A percentile compares a stretch with the other conserved stretches of the same genome.
These are phyloP conservation scores for Holothuria glaberrima DNA, from an alignment of 35 echinoderm and acorn worm genomes.

Conservation along the genomic window DNA sequence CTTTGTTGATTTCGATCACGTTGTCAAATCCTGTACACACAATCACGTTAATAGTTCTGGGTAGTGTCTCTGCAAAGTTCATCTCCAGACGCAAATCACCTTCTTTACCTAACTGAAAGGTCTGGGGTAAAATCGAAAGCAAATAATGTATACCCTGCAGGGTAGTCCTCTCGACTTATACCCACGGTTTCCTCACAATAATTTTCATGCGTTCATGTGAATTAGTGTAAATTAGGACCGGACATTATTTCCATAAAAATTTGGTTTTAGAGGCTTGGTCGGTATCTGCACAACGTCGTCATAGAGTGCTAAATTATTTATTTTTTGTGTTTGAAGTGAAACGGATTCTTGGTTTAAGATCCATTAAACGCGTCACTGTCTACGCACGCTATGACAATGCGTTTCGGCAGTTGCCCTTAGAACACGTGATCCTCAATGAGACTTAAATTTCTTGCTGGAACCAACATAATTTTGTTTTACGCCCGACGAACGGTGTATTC, in stretches of 20 bases:
- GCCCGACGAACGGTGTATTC: conserved; percentile 65
- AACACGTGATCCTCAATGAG: conserved; percentile 68
- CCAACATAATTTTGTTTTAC: no score
- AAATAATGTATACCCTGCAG: no score
- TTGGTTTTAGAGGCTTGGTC: no score
- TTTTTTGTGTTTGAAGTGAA: no score
- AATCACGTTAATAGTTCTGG: background rate
- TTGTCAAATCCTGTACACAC: background rate
- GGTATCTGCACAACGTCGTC: no score
- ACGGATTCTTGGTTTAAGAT: conserved; percentile 51
- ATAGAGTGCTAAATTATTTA: no score
- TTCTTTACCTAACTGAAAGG: background rate
- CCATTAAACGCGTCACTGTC: conserved; percentile 67
- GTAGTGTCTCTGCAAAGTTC: background rate
- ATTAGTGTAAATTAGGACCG: no score
- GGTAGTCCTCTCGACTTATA: no score
- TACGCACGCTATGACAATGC: conserved; percentile 64
- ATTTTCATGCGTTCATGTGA: no score
- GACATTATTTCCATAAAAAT: no score
- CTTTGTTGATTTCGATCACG: background rate
- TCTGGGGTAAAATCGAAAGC: no score
- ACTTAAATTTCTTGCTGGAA: conserved; percentile 59
- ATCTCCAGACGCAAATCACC: background rate
- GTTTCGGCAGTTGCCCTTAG: conserved; percentile 66
- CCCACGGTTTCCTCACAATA: no score